These are phyloP conservation scores for Meloidogyne hapla DNA, from an alignment of 1,140 invertebrate genomes.

Conservation along the genomic window DNA sequence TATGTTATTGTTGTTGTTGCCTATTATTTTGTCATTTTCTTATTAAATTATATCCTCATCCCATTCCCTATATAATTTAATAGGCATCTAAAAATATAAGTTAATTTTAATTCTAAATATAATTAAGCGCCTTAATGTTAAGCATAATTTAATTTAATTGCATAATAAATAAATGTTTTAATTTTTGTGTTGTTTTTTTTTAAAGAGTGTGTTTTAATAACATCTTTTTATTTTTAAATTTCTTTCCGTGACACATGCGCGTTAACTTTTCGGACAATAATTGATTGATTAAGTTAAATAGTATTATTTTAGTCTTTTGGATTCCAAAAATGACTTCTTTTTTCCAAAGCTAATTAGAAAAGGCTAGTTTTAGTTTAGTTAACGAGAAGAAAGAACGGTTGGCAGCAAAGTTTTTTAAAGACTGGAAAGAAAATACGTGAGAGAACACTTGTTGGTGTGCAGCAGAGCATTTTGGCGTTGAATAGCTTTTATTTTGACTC, in stretches of 20 bases:
- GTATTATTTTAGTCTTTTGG: neutral
- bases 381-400: too few species aligned
- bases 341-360: neutral
- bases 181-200: neutral
- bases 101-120: constrained; percentile 2
- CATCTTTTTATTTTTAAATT: neutral
- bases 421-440: neutral
- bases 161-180: neutral
- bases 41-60: neutral
- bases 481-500: too few species aligned
- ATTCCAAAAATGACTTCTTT: neutral
- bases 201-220: neutral
- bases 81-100: neutral
- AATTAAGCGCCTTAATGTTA: neutral
- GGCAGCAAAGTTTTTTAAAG: neutral
- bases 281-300: too few species aligned
- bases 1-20: neutral
- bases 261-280: too few species aligned
- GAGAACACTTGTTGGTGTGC: too few species aligned
- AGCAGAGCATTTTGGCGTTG: neutral
- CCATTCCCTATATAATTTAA: neutral
- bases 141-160: neutral
- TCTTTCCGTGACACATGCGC: too few species aligned
- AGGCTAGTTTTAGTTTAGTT: neutral
- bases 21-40: constrained; percentile 3